Evolutionary conservation across 2,888 invertebrate genomes (phyloP).

Genomic region (Drosophila anomalata): DNA sequence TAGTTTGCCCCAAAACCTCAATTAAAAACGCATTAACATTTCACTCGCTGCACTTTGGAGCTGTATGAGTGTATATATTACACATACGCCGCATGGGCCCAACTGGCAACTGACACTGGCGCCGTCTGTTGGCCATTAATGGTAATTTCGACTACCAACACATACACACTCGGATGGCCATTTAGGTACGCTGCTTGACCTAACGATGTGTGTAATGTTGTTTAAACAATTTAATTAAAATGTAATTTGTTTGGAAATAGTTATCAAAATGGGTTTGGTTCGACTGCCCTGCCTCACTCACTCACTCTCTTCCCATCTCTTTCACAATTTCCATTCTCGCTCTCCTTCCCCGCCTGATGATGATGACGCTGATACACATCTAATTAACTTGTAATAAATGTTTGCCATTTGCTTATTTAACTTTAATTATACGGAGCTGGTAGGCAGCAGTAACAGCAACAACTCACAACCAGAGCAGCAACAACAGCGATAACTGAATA

Average conservation of each 20-base stretch:
- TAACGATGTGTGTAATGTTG: slow-evolving; percentile 82
- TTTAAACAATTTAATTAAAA: slow-evolving; percentile 83
- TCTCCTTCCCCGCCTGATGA: slow-evolving; percentile 42
- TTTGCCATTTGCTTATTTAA: slow-evolving; percentile 76
- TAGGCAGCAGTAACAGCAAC: neutral
- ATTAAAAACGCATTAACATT: slow-evolving; percentile 83
- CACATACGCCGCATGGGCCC: slow-evolving; percentile 72
- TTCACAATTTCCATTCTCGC: slow-evolving; percentile 2
- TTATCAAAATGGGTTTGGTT: slow-evolving; percentile 73
- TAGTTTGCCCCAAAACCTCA: slow-evolving; percentile 77
- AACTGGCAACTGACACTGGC: slow-evolving; percentile 58
- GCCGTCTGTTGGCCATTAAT: slow-evolving; percentile 73
- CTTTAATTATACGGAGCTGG: slow-evolving; percentile 67
- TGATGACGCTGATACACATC: slow-evolving; percentile 72
- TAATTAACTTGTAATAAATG: slow-evolving; percentile 80
- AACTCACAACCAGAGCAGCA: slow-evolving; percentile 22
- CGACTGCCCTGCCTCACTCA: slow-evolving; percentile 13
- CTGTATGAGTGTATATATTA: slow-evolving; percentile 51
- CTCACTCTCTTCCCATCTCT: slow-evolving; percentile 6
- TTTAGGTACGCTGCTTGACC: slow-evolving; percentile 80
- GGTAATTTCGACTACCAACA: slow-evolving; percentile 55
- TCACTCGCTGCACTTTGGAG: slow-evolving; percentile 70
- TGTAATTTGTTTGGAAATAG: slow-evolving; percentile 82
- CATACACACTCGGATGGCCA: slow-evolving; percentile 49
- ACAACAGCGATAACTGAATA: slow-evolving; percentile 51